Conservation (phyloP, 2,888 invertebrate genomes). For the Anodontia alba region DNA sequence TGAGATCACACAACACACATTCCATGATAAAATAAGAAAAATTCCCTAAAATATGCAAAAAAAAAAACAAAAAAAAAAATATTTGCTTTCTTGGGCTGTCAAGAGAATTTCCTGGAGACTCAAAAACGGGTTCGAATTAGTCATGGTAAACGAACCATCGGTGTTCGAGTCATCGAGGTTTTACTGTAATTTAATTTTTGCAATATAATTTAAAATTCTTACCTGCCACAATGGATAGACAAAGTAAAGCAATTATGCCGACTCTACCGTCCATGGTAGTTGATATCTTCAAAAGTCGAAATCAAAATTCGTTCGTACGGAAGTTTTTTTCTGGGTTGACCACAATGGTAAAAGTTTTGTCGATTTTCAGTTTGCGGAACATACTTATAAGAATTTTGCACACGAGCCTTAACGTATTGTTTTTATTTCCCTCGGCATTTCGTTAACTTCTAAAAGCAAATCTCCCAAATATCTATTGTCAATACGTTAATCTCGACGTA, state of each 20-base stretch:
- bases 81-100: too few species aligned
- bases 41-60: too few species aligned
- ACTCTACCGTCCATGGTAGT: neutral
- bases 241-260: neutral
- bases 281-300: too few species aligned
- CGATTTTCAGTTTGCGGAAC: neutral
- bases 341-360: neutral
- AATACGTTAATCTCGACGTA: neutral
- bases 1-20: too few species aligned
- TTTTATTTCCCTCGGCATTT: neutral
- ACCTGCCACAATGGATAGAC: neutral
- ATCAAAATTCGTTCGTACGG: too few species aligned
- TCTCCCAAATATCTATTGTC: neutral
- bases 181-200: too few species aligned
- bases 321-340: neutral
- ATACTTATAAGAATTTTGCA: neutral
- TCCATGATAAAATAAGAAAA: too few species aligned
- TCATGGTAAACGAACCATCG: too few species aligned
- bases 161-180: too few species aligned
- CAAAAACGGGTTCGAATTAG: too few species aligned
- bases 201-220: neutral
- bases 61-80: too few species aligned
- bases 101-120: too few species aligned
- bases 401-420: neutral
- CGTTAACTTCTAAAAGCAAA: neutral